Conservation (phyloP, 2,888 invertebrate genomes). For the Odontomyia ornata region DNA sequence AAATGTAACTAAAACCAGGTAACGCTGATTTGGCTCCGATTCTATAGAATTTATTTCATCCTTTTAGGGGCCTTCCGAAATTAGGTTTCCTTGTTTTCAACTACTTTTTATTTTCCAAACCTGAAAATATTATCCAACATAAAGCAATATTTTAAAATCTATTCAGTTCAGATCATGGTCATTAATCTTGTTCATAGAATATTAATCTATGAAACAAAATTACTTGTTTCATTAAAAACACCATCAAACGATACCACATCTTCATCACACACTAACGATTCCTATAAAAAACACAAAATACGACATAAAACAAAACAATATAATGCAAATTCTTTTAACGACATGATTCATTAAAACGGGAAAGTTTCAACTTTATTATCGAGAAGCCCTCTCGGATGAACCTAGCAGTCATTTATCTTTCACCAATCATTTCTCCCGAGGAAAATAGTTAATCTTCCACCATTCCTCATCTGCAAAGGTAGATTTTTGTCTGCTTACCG, state of each 20-base stretch:
- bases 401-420: background rate
- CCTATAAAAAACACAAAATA: background rate
- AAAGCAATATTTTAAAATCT: too few relatives aligned
- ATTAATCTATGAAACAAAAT: too few relatives aligned
- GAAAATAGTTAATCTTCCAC: background rate
- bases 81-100: too few relatives aligned
- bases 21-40: too few relatives aligned
- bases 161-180: too few relatives aligned
- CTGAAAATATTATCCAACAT: too few relatives aligned
- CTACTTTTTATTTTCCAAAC: too few relatives aligned
- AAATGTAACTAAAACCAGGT: too few relatives aligned
- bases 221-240: too few relatives aligned
- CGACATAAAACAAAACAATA: background rate
- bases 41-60: too few relatives aligned
- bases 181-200: too few relatives aligned
- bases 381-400: background rate
- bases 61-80: too few relatives aligned
- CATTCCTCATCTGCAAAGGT: background rate
- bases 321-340: background rate
- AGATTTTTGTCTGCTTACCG: background rate
- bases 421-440: background rate
- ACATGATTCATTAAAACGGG: constrained; percentile 2
- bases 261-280: background rate
- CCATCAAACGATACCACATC: background rate
- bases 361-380: background rate